Base-by-base conservation (phyloP, 1,140 invertebrate genomes). In the Pseudomyrmex concolor region DNA sequence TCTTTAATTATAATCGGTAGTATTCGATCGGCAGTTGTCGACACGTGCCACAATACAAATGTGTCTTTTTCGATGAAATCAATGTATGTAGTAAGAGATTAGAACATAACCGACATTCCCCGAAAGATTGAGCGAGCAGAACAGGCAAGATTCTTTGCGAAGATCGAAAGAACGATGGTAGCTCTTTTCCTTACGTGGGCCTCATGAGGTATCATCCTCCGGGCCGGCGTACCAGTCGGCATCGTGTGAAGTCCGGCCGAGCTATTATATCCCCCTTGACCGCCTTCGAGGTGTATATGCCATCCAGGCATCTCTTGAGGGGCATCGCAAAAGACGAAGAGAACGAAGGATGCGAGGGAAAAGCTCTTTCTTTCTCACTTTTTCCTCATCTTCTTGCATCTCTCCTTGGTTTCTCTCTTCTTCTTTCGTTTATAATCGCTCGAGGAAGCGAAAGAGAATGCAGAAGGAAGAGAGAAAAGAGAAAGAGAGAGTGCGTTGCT, bases 221-320 rank as follows among this genome's bases (percentile, higher is more conserved):
- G 70, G 78, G 84, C 87, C 71, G 89, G 85, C 80, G 77, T 90
- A 88, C 80, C 89, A 85, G 91, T 93, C 93, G 93, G 93, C 93
- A 90, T 94, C 93, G 93, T 94, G 93, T 94, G 93, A 94, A 94
- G 93, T 94, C 93, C 92, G 80, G 86, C 91, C 88, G 91, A 91
- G 92, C 92, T 91, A 94, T 93, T 94, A 93, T 93, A 91, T 92
- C 89, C 92, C 91, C 90, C 91, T 92, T 84, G 83, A 86, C 90
- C 92, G 90, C 90, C 91, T 91, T 86, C 90, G 84, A 92, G 90
- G 87, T 90, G 86, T 91, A 91, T 92, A 90, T 87, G 91, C 89
- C 87, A 84, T 91, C 90, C 85, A 86, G 84, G 73, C 81, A 84
- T 88, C 83, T 76, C 77, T 82, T 34, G 34, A 34, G 34, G 85